Conservation (phyloP, 2,113 vertebrate genomes). For the Lepus timidus region DNA sequence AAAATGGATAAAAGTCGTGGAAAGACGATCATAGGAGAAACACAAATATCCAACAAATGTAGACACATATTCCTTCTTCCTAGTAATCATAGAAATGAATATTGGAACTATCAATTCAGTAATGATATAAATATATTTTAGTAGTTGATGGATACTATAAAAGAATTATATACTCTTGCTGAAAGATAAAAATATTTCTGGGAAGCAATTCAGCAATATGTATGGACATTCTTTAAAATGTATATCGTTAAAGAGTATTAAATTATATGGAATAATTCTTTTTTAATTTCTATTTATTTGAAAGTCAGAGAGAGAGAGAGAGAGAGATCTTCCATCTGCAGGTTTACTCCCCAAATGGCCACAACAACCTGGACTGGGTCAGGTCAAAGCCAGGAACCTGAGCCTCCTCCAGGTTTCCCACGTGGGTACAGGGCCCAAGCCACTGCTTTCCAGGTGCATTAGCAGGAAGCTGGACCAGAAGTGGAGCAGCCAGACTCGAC, state of each 20-base stretch:
- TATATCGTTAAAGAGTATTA: slow-evolving; percentile 25
- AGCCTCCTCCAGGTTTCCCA: no score
- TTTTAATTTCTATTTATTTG: no score
- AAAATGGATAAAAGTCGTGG: slow-evolving; percentile 31
- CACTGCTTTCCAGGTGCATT: no score
- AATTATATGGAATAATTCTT: background rate
- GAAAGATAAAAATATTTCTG: slow-evolving; percentile 61
- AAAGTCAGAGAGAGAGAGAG: no score
- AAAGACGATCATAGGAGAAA: slow-evolving; percentile 26
- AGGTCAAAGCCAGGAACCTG: no score
- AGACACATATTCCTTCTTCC: background rate
- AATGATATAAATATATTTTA: slow-evolving; percentile 54
- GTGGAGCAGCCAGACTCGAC: no score
- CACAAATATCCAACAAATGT: background rate
- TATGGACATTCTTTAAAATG: slow-evolving; percentile 39
- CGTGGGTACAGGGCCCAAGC: no score
- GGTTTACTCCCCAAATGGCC: no score
- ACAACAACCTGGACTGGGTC: no score
- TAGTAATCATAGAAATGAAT: background rate
- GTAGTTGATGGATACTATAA: slow-evolving; percentile 49
- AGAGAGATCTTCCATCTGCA: no score
- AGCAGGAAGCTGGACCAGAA: no score
- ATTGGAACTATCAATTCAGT: slow-evolving; percentile 20
- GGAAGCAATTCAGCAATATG: background rate
- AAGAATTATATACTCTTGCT: background rate